Evolutionary conservation across 2,797 vertebrate species (phyloP).

Genomic region (Hypotaenidia philippensis): DNA sequence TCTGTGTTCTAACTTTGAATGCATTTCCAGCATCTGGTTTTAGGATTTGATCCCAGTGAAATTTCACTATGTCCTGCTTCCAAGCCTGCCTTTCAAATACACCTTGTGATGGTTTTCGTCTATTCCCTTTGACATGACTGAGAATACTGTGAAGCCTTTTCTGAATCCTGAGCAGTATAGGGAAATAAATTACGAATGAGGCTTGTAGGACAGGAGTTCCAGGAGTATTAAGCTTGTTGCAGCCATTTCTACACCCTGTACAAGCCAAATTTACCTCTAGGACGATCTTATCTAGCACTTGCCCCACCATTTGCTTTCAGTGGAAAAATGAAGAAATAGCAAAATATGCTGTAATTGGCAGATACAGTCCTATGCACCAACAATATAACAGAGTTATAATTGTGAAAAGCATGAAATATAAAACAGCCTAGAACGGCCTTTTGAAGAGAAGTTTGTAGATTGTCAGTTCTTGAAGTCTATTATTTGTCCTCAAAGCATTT

Average conservation of each 20-base stretch:
- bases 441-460: background rate
- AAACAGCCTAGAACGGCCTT: background rate
- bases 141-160: background rate
- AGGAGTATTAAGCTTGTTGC: background rate
- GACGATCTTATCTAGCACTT: background rate
- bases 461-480: background rate
- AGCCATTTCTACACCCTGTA: background rate
- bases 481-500: conserved; percentile 28
- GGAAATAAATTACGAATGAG: background rate
- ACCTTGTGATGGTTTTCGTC: conserved; percentile 1
- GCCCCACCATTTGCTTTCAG: background rate
- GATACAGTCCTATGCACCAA: background rate
- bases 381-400: background rate
- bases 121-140: background rate
- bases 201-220: background rate
- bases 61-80: conserved; percentile 1
- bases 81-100: background rate
- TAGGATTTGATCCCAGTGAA: conserved; percentile 23
- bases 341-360: background rate
- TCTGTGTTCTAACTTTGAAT: background rate
- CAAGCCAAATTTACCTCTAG: background rate
- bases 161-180: background rate
- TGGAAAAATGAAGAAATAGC: background rate
- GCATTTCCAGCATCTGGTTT: background rate
- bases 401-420: background rate